A percentile compares a stretch with the other conserved stretches of the same genome.
Evolutionary conservation across 2,113 vertebrate genomes (phyloP).

Genomic region (Aleadryas rufinucha): DNA sequence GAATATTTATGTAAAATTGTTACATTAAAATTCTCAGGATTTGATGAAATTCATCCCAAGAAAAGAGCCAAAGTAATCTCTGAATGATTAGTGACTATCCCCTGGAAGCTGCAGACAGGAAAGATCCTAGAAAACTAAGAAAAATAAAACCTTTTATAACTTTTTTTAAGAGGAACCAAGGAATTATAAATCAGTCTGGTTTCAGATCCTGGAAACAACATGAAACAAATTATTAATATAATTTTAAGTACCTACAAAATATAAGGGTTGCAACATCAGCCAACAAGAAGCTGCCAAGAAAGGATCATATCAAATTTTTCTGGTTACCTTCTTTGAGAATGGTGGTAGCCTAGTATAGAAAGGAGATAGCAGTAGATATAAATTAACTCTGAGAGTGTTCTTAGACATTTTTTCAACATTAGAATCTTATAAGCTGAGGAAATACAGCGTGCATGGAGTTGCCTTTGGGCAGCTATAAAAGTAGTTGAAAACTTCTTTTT

Average conservation of each 20-base stretch:
- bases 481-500: not conserved
- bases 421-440: not conserved
- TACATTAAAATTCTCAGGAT: not conserved
- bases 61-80: not conserved
- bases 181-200: not conserved
- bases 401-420: not conserved
- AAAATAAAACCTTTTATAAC: not conserved
- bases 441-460: not conserved
- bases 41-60: not conserved
- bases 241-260: not conserved
- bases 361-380: not conserved
- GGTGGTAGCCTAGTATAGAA: not conserved
- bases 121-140: not conserved
- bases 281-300: not conserved
- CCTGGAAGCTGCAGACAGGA: not conserved
- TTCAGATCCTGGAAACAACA: not conserved
- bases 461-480: not conserved
- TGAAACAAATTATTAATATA: not conserved
- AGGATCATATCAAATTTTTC: not conserved
- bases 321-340: not conserved
- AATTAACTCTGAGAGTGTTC: not conserved
- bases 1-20: not conserved
- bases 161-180: not conserved
- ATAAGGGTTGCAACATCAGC: not conserved
- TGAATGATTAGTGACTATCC: not conserved